Evolutionary conservation across 2,888 invertebrate species (phyloP).

Genomic region (Cyclophora albipunctata): DNA sequence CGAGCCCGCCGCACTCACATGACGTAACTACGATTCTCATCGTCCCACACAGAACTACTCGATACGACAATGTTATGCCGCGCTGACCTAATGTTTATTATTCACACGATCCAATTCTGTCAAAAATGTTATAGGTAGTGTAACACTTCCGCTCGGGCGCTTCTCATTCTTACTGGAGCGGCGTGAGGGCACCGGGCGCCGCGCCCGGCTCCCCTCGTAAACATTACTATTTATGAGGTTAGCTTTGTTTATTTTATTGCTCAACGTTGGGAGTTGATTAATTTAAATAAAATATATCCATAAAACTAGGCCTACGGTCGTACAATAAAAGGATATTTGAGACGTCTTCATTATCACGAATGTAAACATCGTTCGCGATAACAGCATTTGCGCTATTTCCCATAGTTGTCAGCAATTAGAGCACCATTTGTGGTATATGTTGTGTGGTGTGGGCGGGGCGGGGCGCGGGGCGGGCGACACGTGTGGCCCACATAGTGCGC

Average conservation of each 20-base stretch:
- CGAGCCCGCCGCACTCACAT: slow-evolving; percentile 20
- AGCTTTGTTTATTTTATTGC: slow-evolving; percentile 29
- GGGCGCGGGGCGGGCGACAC: slow-evolving; percentile 44
- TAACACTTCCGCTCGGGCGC: slow-evolving; percentile 33
- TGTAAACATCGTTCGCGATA: slow-evolving; percentile 53
- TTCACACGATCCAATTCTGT: slow-evolving; percentile 59
- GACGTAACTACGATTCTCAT: slow-evolving; percentile 35
- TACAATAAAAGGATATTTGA: slow-evolving; percentile 28
- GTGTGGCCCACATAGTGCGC: slow-evolving; percentile 68
- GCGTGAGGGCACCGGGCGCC: slow-evolving; percentile 19
- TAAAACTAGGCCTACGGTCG: slow-evolving; percentile 20
- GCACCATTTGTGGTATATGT: slow-evolving; percentile 38
- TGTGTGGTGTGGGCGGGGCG: slow-evolving; percentile 11
- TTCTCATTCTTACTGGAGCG: slow-evolving; percentile 38
- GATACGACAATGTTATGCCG: slow-evolving; percentile 37
- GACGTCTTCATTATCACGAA: slow-evolving; percentile 49
- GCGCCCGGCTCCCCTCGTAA: slow-evolving; percentile 9
- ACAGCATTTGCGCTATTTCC: slow-evolving; percentile 66
- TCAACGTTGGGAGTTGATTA: slow-evolving; percentile 7
- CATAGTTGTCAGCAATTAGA: slow-evolving; percentile 70
- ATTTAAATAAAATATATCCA: slow-evolving; percentile 11
- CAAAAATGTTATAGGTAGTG: slow-evolving; percentile 35
- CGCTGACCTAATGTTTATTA: slow-evolving; percentile 48
- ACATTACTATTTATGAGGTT: slow-evolving; percentile 14
- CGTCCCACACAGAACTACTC: slow-evolving; percentile 33